Percentiles rank a stretch among this genome's conserved stretches.
Evolutionary conservation across 2,113 vertebrate genomes (phyloP).

Genomic region (Aspiorhynchus laticeps): DNA sequence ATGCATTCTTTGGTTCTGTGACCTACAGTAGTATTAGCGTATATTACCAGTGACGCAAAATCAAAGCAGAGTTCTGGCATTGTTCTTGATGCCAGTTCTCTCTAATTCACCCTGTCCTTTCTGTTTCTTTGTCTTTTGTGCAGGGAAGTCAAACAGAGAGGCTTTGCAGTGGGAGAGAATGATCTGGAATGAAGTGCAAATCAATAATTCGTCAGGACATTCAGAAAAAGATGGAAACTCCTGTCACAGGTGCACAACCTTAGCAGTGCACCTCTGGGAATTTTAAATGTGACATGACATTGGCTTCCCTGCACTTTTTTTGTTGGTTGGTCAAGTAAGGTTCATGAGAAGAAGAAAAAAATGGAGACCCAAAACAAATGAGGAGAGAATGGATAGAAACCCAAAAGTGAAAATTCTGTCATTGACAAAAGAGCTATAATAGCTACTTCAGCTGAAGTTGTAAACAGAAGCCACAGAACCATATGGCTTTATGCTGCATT

Average conservation of each 20-base stretch:
- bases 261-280: neutral
- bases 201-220: constrained; percentile 61
- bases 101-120: constrained; percentile 64
- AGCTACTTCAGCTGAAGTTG: too few relatives aligned
- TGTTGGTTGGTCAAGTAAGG: neutral
- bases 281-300: neutral
- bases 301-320: neutral
- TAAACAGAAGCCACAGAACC: too few relatives aligned
- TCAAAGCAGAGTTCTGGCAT: constrained; percentile 57
- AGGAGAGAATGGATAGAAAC: neutral
- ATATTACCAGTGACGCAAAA: constrained; percentile 57
- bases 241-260: neutral
- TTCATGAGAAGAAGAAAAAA: neutral
- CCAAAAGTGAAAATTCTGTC: neutral
- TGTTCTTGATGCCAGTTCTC: constrained; percentile 46
- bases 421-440: neutral
- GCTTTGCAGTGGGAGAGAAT: constrained; percentile 43
- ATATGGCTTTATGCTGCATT: too few relatives aligned
- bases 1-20: constrained; percentile 17
- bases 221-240: constrained; percentile 35
- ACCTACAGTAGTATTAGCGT: constrained; percentile 33
- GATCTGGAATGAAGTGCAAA: constrained; percentile 68
- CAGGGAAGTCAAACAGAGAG: constrained; percentile 58
- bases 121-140: constrained; percentile 59
- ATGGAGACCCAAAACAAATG: neutral